phyloP scores from a whole-genome alignment of 2,888 invertebrate species.

The Drosophila paramelanica region DNA sequence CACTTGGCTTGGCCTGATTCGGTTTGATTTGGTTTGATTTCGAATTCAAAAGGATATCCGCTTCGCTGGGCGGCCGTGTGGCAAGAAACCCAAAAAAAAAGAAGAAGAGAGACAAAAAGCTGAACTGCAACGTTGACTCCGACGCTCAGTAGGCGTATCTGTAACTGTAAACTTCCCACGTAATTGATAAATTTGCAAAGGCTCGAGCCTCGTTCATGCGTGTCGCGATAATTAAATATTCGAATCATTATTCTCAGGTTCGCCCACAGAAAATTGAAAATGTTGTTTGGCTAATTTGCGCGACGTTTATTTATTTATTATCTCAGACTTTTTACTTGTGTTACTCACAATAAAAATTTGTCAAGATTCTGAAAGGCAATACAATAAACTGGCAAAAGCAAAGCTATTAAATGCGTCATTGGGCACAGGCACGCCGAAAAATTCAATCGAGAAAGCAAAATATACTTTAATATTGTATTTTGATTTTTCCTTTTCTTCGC shows the following conservation, averaged over 20 bases:
- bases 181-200: conserved; percentile 58
- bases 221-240: conserved; percentile 58
- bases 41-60: conserved; percentile 70
- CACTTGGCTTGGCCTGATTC: conserved; percentile 64
- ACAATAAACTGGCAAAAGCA: conserved; percentile 56
- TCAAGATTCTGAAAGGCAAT: conserved; percentile 49
- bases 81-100: conserved; percentile 3
- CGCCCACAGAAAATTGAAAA: conserved; percentile 16
- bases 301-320: conserved; percentile 2
- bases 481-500: conserved; percentile 19
- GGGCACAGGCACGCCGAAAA: conserved; percentile 52
- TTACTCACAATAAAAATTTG: conserved; percentile 45
- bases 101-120: background rate
- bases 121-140: conserved; percentile 24
- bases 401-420: conserved; percentile 76
- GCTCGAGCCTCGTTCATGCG: conserved; percentile 23
- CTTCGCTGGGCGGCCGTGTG: conserved; percentile 46
- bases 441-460: conserved; percentile 28
- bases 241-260: background rate
- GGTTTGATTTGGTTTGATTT: conserved; percentile 65
- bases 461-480: conserved; percentile 48
- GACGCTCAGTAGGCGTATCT: conserved; percentile 18
- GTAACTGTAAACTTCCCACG: conserved; percentile 22
- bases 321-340: background rate
- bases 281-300: conserved; percentile 40